Conservation (phyloP, 92 coral and sea anemone species). For the Muricea muricata region DNA sequence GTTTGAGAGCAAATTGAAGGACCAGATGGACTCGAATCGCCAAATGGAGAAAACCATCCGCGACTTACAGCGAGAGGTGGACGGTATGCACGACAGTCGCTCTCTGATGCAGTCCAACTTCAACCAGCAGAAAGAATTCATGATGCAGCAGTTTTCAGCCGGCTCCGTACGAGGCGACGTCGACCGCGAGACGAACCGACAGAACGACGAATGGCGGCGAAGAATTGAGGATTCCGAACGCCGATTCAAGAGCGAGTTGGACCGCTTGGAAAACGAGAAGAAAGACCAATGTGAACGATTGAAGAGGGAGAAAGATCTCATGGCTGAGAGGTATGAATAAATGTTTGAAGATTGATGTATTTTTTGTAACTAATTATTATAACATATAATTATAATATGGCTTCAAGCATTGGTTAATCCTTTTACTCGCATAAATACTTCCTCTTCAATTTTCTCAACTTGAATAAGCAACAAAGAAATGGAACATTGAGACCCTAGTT, state of each 20-base stretch:
- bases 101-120: constrained; percentile 34
- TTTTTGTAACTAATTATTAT: no score
- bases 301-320: constrained; percentile 73
- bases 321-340: constrained; percentile 71
- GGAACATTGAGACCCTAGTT: no score
- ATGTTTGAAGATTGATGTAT: neutral
- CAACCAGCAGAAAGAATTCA: constrained; percentile 35
- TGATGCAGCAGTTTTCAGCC: constrained; percentile 21
- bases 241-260: constrained; percentile 33
- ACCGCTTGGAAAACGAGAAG: constrained; percentile 37
- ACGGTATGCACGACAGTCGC: constrained; percentile 25
- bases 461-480: no score
- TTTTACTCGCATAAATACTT: no score
- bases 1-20: constrained; percentile 7
- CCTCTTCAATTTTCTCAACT: no score
- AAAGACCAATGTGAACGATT: constrained; percentile 45
- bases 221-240: constrained; percentile 13
- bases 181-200: neutral
- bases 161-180: constrained; percentile 32
- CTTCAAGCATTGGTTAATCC: no score
- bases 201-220: constrained; percentile 20
- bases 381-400: no score
- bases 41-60: constrained; percentile 23
- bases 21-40: constrained; percentile 14
- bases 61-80: constrained; percentile 22